Conservation (phyloP, 1,140 invertebrate species). For the Drosophila ohnishii region DNA sequence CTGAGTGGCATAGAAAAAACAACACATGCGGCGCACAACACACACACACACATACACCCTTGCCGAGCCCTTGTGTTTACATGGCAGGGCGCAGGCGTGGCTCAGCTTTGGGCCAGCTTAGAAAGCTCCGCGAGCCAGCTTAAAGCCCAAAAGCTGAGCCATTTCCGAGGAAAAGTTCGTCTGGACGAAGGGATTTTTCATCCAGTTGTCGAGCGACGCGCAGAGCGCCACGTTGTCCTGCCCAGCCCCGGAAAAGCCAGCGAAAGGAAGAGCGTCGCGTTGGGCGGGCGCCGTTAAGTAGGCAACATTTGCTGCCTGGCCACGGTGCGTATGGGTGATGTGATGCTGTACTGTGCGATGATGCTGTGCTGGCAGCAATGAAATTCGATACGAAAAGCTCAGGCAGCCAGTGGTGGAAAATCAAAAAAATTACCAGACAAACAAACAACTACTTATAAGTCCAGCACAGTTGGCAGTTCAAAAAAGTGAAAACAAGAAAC, state of each 20-base stretch:
- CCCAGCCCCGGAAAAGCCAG: conserved; percentile 21
- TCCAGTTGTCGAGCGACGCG: conserved; percentile 60
- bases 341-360: conserved; percentile 2
- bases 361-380: conserved; percentile 17
- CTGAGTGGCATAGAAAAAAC: conserved; percentile 37
- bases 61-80: conserved; percentile 55
- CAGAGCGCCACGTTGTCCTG: conserved; percentile 62
- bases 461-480: background rate
- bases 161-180: conserved; percentile 39
- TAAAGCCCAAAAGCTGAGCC: conserved; percentile 52
- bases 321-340: conserved; percentile 62
- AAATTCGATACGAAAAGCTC: conserved; percentile 40
- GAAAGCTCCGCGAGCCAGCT: conserved; percentile 38
- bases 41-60: conserved; percentile 31
- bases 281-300: conserved; percentile 38
- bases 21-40: conserved; percentile 25
- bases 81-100: conserved; percentile 54
- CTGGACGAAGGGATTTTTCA: conserved; percentile 39
- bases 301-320: conserved; percentile 43
- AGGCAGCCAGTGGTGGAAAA: conserved; percentile 12
- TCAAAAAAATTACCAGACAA: conserved; percentile 15
- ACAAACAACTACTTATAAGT: conserved; percentile 1
- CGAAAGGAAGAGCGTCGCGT: conserved; percentile 26
- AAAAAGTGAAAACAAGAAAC: conserved; percentile 17
- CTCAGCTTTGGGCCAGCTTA: conserved; percentile 50